Evolutionary conservation across 2,888 invertebrate genomes (phyloP).

Genomic region (Galerucella calmariensis): DNA sequence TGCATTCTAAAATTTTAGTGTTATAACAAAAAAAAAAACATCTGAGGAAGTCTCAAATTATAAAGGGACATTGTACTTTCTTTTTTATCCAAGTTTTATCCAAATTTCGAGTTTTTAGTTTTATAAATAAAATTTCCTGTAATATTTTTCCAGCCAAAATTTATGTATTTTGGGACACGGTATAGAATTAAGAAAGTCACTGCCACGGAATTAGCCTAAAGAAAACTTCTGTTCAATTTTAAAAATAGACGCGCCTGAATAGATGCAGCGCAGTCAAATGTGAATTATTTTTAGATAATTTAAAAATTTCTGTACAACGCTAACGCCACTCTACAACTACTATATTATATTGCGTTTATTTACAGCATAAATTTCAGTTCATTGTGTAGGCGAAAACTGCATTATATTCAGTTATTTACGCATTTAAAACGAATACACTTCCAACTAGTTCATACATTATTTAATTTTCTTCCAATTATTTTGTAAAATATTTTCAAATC

Average conservation of each 20-base stretch:
- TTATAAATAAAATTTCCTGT: not conserved
- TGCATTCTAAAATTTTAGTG: no score
- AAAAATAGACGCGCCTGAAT: constrained; percentile 4
- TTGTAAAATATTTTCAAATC: no score
- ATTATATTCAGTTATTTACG: not conserved
- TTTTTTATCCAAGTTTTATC: no score
- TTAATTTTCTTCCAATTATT: no score
- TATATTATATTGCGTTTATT: not conserved
- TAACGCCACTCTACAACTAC: not conserved
- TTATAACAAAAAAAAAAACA: no score
- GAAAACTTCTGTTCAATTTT: not conserved
- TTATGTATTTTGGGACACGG: constrained; percentile 1
- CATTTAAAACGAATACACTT: no score
- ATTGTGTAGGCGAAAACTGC: not conserved
- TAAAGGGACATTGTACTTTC: no score
- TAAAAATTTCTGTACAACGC: not conserved
- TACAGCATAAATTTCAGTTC: not conserved
- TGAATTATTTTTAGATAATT: constrained; percentile 4
- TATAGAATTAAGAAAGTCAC: constrained; percentile 1
- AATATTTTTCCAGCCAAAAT: not conserved
- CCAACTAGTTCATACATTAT: no score
- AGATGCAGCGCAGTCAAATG: not conserved
- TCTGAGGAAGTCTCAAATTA: no score
- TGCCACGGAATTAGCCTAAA: constrained; percentile 1
- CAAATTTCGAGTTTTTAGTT: no score